phyloP scores from a whole-genome alignment of 2,113 vertebrate species.

The Megalops atlanticus region DNA sequence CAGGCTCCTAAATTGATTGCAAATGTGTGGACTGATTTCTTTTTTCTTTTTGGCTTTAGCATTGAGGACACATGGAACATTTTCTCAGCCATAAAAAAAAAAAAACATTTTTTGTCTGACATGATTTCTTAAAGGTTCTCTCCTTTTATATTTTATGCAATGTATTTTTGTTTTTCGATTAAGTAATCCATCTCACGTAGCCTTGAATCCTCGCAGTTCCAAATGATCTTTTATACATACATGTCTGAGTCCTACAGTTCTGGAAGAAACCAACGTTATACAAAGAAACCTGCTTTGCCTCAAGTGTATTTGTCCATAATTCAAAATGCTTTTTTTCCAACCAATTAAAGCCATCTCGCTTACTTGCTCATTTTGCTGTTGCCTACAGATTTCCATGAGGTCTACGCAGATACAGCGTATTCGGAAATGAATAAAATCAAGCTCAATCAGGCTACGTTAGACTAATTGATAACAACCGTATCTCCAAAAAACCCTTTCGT shows the following conservation, averaged over 20 bases:
- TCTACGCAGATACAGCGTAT: not conserved
- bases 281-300: constrained; percentile 26
- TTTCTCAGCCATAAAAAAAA: constrained; percentile 42
- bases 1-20: constrained; percentile 77
- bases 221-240: not conserved
- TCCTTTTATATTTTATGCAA: constrained; percentile 40
- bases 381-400: not conserved
- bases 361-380: not conserved
- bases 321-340: not conserved
- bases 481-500: too few species aligned
- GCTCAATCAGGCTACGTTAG: not conserved
- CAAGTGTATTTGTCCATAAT: constrained; percentile 26
- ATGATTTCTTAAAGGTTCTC: constrained; percentile 35
- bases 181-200: constrained; percentile 3
- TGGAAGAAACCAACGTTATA: not conserved
- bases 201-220: not conserved
- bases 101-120: not conserved
- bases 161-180: constrained; percentile 53
- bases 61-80: constrained; percentile 70
- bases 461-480: too few species aligned
- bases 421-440: not conserved
- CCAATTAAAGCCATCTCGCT: constrained; percentile 11
- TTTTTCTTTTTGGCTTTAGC: constrained; percentile 61
- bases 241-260: constrained; percentile 16
- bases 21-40: constrained; percentile 75